Percentiles rank a stretch among this genome's conserved stretches.
Evolutionary conservation across 2,797 vertebrate genomes (phyloP).

Genomic region (Agapornis canus): DNA sequence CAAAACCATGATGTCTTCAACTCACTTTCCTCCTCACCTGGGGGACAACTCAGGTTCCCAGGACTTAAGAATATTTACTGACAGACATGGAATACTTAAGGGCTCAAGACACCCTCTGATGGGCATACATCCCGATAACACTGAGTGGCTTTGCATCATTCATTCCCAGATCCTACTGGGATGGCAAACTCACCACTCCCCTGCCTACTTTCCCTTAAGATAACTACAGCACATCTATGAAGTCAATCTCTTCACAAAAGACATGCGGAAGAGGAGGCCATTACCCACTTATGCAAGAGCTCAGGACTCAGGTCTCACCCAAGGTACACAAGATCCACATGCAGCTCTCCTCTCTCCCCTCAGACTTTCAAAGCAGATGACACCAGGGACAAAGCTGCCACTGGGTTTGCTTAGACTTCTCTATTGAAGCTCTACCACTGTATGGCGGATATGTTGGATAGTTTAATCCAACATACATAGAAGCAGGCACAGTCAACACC

Average conservation of each 20-base stretch:
- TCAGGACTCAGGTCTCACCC: neutral
- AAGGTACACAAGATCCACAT: neutral
- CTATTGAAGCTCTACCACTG: neutral
- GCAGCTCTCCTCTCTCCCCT: neutral
- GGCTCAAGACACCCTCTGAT: neutral
- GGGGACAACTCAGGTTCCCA: neutral
- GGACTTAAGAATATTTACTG: no score
- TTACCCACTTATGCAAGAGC: neutral
- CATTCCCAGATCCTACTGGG: neutral
- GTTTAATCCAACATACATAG: fast-evolving
- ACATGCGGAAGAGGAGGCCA: neutral
- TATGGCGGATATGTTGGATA: neutral
- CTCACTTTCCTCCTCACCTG: neutral
- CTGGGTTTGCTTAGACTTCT: neutral
- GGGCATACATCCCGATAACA: neutral
- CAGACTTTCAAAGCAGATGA: neutral
- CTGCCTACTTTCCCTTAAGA: neutral
- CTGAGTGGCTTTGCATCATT: neutral
- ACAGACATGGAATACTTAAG: no score
- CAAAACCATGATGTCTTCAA: neutral
- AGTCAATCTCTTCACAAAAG: neutral
- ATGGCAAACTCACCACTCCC: neutral
- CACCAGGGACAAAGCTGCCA: neutral
- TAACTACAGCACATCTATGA: fast-evolving
- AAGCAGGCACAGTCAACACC: neutral